These are phyloP conservation scores for Triops cancriformis DNA, from an alignment of 1,140 invertebrate genomes.

Conservation along the genomic window DNA sequence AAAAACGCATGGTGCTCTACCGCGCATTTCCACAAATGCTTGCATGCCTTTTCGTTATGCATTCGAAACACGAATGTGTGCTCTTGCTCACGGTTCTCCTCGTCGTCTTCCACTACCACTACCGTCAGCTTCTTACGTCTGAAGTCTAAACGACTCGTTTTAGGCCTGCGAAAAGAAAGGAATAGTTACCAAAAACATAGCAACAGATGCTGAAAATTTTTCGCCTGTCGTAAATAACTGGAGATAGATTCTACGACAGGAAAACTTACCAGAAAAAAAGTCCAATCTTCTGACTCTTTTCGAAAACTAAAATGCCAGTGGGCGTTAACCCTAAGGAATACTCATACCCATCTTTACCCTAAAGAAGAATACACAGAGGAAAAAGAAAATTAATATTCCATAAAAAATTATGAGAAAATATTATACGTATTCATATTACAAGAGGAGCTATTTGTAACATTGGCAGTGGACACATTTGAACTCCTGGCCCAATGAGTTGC, in stretches of 20 bases:
- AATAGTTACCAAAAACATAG: conserved; percentile 13
- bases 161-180: conserved; percentile 47
- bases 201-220: conserved; percentile 24
- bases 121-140: conserved; percentile 93
- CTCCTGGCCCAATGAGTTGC: too few species aligned
- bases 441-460: too few species aligned
- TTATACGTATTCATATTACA: too few species aligned
- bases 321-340: conserved; percentile 96
- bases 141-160: conserved; percentile 86
- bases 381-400: conserved; percentile 29
- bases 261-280: conserved; percentile 84
- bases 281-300: conserved; percentile 90
- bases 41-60: conserved; percentile 94
- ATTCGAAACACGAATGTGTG: conserved; percentile 86
- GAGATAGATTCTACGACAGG: conserved; percentile 1
- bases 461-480: too few species aligned
- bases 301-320: conserved; percentile 93
- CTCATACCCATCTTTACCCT: conserved; percentile 90
- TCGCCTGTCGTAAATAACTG: too few species aligned
- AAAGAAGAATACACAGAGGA: conserved; percentile 39
- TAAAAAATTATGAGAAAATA: not conserved
- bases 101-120: conserved; percentile 92
- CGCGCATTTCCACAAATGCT: conserved; percentile 99
- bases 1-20: conserved; percentile 99
- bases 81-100: conserved; percentile 83